Base-by-base conservation (phyloP, 2,113 vertebrate genomes). In the Alectura lathami region DNA sequence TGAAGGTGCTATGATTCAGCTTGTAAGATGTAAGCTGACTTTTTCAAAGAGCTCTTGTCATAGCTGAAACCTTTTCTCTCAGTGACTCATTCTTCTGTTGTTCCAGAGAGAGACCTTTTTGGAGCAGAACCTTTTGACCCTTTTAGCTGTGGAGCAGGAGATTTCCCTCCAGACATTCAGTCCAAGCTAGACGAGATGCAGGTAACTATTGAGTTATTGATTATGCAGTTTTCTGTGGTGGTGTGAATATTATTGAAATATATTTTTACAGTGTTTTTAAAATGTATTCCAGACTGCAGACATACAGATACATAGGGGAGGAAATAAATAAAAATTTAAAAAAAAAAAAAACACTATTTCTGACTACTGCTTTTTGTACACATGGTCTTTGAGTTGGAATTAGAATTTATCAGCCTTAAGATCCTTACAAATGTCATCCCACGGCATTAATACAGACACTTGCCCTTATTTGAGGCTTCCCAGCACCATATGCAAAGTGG, bases 121-220 rank as follows among this genome's bases (percentile, higher is more conserved):
- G 99, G 99, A 78, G 99, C 99, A 21, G 99, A 99, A 97, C 99
- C 99, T 32, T 99, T 99, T 95, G 99, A 99, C 97, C 99, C 99
- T 54, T 99, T 99, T 98, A 99, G 98, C 97, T 99, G 99, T 23
- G 99, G 98, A 70, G 98, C 98, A 45, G 99, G 99, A 45, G 99
- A 99, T 94, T 99, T 99, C 94, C 99, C 99, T 94, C 99, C 99
- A 83, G 99, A 99, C 91, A 99, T 99, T 90, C 99, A 99, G 96
- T 99, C 99, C 78, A 99, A 99, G 96, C 98, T 99, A 97, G 99
- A 99, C 90, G 99, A 99, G 98, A 99, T 99, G 99, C 99, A 99
- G 99, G 99, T 99, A 98, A 99, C 94, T 95, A n/a, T 67, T 87
- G 59, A 62, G 48, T 91, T 94, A 54, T 68, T 34, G 5, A 78